Conservation (phyloP, 2,113 vertebrate genomes). For the Orientallactaga bullata region DNA sequence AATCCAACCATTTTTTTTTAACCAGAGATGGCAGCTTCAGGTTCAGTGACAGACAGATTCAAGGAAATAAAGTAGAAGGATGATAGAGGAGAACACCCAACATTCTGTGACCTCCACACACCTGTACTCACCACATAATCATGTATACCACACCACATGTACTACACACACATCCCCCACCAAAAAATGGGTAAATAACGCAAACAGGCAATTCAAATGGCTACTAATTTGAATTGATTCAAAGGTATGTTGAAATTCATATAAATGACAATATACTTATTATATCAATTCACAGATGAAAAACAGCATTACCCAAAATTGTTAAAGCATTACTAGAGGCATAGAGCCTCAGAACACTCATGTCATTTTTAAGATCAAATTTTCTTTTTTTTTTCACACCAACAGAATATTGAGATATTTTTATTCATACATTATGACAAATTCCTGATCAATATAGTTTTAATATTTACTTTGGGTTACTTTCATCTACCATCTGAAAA, state of each 20-base stretch:
- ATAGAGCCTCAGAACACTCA: background rate
- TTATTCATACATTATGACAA: background rate
- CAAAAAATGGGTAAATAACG: no score
- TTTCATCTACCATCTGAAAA: background rate
- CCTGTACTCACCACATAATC: no score
- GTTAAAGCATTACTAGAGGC: background rate
- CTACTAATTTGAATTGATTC: background rate
- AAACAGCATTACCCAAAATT: background rate
- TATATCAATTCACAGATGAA: background rate
- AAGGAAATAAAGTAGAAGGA: no score
- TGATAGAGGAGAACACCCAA: no score
- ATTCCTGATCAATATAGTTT: background rate
- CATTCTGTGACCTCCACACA: no score
- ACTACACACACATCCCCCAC: no score
- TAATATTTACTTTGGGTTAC: background rate
- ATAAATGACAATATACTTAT: no score
- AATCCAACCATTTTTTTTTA: no score
- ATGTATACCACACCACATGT: no score
- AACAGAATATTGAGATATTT: background rate
- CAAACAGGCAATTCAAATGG: background rate
- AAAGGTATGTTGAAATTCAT: background rate
- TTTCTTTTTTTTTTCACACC: background rate
- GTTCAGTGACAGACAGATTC: no score
- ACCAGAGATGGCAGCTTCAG: no score
- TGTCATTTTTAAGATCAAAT: background rate